Evolutionary conservation across 2,113 vertebrate genomes (phyloP), one percentile per base, ranked within the genome.

Genomic region (Proterorhinus semilunaris): DNA sequence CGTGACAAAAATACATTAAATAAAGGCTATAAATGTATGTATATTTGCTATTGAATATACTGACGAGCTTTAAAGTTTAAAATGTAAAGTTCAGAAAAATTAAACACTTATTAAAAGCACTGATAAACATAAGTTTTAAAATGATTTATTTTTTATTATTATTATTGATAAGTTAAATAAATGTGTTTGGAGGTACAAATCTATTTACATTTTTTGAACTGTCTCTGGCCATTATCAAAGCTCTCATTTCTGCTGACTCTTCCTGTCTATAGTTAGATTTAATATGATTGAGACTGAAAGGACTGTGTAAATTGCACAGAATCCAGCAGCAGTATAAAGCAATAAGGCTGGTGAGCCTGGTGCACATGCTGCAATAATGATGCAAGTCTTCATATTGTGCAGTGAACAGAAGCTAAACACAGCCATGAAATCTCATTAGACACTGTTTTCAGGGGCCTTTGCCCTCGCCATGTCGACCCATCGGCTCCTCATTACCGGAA

Each of bases 381-480:
- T 42, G 55, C 55, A 58, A 58, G 21, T 1, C 54, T 21, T 42
- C 55, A 42, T 42, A 58, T 58, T 58, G 55, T 58, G 55, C 55
- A 15, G 21, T 42, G 55, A 58, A 58, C 27, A 58, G 55, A 58
- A 58, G 27, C 55, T 27, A 42, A 58, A 58, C 55, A 7, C 55
- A 42, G 55, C 27, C 55, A 8, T 42, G 55, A 58, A 58, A 58
- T 58, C 55, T 58, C 55, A 58, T 58, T 58, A 58, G 55, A 36
- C 55, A 10, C 11, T 15, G 27, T 15, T 58, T 58, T 58, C 55
- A 42, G 27, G 42, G 55, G 55, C 55, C 55, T 58, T 42, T 42
- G 55, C 55, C 55, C 55, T 58, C 12, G 11, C 12, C 11, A 15
- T 42, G 55, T 58, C 55, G 6, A 21, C 55, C 27, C 55, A 42